phyloP scores from a whole-genome alignment of 1,140 invertebrate species.

The Lepidotrigona ventralis region DNA sequence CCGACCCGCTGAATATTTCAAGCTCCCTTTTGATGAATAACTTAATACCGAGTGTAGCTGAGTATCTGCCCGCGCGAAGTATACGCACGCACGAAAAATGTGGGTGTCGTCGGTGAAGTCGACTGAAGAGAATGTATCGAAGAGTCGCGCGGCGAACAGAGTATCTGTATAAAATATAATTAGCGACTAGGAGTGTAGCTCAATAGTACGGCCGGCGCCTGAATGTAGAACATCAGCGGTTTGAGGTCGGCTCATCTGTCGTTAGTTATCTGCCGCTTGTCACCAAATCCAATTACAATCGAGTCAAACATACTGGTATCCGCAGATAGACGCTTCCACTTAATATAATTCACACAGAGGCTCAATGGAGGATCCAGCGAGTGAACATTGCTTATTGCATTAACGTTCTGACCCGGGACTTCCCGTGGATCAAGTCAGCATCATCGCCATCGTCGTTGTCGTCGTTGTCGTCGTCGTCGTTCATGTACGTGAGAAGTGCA shows the following conservation, averaged over 20 bases:
- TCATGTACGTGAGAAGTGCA: conserved; percentile 58
- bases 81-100: neutral
- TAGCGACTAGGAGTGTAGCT: neutral
- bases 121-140: neutral
- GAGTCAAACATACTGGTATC: conserved; percentile 29
- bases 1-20: neutral
- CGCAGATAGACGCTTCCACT: conserved; percentile 37
- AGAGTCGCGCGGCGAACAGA: neutral
- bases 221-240: neutral
- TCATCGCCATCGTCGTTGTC: neutral
- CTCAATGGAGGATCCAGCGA: conserved; percentile 43
- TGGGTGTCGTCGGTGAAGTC: no score
- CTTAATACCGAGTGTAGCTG: no score
- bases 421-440: conserved; percentile 43
- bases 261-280: conserved; percentile 11
- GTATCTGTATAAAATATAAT: neutral
- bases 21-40: neutral
- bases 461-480: conserved; percentile 34
- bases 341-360: conserved; percentile 33
- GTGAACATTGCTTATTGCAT: conserved; percentile 62
- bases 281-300: conserved; percentile 34
- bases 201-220: neutral
- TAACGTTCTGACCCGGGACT: conserved; percentile 56
- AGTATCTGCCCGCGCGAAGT: neutral
- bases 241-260: conserved; percentile 18